Conservation (phyloP, 2,113 vertebrate species). For the Dunckerocampus dactyliophorus region DNA sequence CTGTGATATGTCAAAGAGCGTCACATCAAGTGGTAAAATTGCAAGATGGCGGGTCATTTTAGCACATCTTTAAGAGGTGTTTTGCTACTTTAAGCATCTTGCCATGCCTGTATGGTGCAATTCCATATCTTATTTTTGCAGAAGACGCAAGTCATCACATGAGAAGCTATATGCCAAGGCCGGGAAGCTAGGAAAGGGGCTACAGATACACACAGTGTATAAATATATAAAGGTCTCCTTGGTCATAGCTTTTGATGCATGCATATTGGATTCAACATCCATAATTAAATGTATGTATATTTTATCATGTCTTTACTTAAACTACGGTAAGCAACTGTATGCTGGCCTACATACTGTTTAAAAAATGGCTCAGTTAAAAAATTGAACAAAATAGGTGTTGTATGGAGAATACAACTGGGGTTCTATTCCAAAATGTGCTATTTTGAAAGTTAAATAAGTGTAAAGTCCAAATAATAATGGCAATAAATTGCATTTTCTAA, state of each 20-base stretch:
- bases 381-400: not conserved
- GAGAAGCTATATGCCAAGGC: not conserved
- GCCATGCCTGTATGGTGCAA: slow-evolving; percentile 12
- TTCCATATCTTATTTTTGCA: slow-evolving; percentile 3
- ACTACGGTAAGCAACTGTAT: slow-evolving; percentile 2
- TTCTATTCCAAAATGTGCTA: no score
- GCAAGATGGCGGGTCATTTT: slow-evolving; percentile 56
- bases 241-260: slow-evolving; percentile 18
- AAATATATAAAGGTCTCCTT: slow-evolving; percentile 25
- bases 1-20: slow-evolving; percentile 34
- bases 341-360: slow-evolving; percentile 7
- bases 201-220: slow-evolving; percentile 1
- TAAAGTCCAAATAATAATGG: no score
- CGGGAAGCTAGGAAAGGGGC: not conserved
- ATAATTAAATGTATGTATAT: slow-evolving; percentile 25
- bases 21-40: slow-evolving; percentile 53
- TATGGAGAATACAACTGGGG: no score
- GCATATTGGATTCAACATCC: slow-evolving; percentile 20
- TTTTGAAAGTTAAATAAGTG: no score
- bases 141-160: slow-evolving; percentile 8
- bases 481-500: no score
- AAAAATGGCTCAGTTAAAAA: not conserved
- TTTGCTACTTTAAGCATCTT: slow-evolving; percentile 15
- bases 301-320: slow-evolving; percentile 15
- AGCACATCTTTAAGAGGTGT: slow-evolving; percentile 45